Percentiles rank a stretch among this genome's conserved stretches.
These are phyloP conservation scores for Pelobates cultripes DNA, from an alignment of 2,797 vertebrate species.

Conservation along the genomic window DNA sequence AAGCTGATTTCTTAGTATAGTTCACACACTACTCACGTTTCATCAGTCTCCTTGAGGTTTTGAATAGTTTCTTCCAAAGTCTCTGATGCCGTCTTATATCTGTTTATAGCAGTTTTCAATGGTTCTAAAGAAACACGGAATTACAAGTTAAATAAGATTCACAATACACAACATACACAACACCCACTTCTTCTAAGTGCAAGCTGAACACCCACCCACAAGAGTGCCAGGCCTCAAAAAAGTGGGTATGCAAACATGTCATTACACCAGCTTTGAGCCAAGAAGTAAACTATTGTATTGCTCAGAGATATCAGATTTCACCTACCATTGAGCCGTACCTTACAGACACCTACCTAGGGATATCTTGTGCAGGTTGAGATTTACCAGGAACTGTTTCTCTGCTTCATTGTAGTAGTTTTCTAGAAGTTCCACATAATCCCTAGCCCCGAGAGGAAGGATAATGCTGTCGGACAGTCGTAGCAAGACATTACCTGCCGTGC, in stretches of 20 bases:
- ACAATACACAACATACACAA: too few species aligned
- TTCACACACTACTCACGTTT: constrained; percentile 11
- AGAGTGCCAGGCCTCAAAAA: too few species aligned
- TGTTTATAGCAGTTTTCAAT: constrained; percentile 71
- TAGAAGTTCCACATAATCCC: constrained; percentile 83
- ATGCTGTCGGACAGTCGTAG: constrained; percentile 83
- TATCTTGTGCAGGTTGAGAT: constrained; percentile 62
- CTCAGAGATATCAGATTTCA: too few species aligned
- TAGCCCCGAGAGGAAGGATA: constrained; percentile 80
- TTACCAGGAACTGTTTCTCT: constrained; percentile 57
- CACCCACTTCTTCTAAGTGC: too few species aligned
- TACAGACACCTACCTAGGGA: constrained; percentile 70
- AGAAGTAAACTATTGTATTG: too few species aligned
- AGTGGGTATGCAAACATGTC: neutral
- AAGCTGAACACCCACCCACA: too few species aligned
- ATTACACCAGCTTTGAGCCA: too few species aligned
- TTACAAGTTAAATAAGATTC: too few species aligned
- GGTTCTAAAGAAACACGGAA: constrained; percentile 56
- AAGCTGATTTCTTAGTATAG: neutral
- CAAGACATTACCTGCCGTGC: constrained; percentile 79
- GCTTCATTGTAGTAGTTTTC: constrained; percentile 69
- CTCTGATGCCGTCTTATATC: constrained; percentile 70
- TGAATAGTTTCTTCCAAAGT: constrained; percentile 64
- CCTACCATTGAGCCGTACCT: too few species aligned
- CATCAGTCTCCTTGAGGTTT: constrained; percentile 5